Percentiles rank a stretch among this genome's conserved stretches.
Evolutionary conservation across 2,113 vertebrate species (phyloP).

Genomic region (Callospermophilus lateralis): DNA sequence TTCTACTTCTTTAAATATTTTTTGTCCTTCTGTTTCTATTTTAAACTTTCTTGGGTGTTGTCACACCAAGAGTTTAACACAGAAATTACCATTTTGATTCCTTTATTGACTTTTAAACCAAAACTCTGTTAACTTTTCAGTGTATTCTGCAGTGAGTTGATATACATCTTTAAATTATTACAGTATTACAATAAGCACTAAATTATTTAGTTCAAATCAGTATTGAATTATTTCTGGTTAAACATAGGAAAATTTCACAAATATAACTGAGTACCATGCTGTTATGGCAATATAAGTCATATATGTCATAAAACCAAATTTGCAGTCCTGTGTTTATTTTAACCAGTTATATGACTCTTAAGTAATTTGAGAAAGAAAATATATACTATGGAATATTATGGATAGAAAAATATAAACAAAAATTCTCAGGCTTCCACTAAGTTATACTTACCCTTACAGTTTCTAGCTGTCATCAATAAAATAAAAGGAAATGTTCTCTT

Average conservation of each 20-base stretch:
- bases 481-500: not conserved
- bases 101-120: not conserved
- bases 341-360: not conserved
- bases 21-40: not conserved
- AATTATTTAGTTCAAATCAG: constrained; percentile 4
- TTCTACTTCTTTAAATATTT: not conserved
- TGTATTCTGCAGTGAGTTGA: not conserved
- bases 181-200: not conserved
- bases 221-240: not conserved
- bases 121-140: not conserved
- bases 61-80: not conserved
- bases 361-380: constrained; percentile 11
- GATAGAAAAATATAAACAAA: not conserved
- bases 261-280: accelerated
- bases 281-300: not conserved
- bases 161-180: not conserved
- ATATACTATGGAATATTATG: constrained; percentile 11
- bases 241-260: not conserved
- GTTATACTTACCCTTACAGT: not conserved
- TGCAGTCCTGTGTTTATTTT: not conserved
- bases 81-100: not conserved
- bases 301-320: not conserved
- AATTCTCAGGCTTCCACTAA: not conserved
- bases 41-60: not conserved
- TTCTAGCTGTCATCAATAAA: not conserved